phyloP scores from a whole-genome alignment of 2,113 vertebrate genomes.

The Natator depressus region DNA sequence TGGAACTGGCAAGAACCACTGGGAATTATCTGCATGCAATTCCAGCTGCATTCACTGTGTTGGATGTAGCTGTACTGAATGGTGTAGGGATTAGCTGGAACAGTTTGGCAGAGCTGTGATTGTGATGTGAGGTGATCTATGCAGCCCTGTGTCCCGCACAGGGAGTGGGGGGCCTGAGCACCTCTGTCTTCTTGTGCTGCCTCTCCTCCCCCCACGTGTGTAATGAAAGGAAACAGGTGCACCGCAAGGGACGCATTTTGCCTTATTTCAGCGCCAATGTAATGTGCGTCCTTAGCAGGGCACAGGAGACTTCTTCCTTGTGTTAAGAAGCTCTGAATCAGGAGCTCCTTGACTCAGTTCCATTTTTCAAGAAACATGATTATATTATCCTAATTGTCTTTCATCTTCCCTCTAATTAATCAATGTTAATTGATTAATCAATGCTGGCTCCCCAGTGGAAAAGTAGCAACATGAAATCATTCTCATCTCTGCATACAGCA shows the following conservation, averaged over 20 bases:
- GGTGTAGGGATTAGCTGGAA: neutral
- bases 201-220: too few species aligned
- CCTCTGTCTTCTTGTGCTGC: too few species aligned
- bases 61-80: neutral
- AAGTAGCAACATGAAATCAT: neutral
- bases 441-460: neutral
- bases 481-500: neutral
- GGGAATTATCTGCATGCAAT: neutral
- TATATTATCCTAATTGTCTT: neutral
- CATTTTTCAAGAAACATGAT: neutral
- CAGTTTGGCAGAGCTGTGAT: too few species aligned
- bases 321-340: neutral
- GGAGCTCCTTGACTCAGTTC: neutral
- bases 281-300: neutral
- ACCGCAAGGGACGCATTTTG: neutral
- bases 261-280: neutral
- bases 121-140: neutral
- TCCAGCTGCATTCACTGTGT: neutral
- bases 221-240: neutral
- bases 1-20: neutral
- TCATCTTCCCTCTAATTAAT: neutral
- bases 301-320: neutral
- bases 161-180: too few species aligned
- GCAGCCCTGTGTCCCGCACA: too few species aligned
- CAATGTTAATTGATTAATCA: neutral